Percentiles rank a stretch among this genome's conserved stretches.
phyloP scores from a whole-genome alignment of 1,140 invertebrate species.

The Reticulitermes speratus region DNA sequence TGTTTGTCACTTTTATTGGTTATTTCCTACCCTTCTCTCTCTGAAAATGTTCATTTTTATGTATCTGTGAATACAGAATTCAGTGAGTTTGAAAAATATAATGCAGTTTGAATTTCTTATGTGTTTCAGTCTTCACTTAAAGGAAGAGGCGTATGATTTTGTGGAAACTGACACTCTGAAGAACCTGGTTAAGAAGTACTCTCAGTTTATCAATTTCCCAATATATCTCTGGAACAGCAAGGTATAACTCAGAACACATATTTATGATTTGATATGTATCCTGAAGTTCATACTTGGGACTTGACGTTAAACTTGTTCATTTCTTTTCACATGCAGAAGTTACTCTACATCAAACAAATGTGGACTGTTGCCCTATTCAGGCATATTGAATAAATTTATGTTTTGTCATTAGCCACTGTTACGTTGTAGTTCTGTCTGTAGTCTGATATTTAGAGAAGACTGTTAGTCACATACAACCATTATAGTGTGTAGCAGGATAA shows the following conservation, averaged over 20 bases:
- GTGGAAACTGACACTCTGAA: conserved; percentile 89
- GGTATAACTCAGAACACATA: conserved; percentile 41
- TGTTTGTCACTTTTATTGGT: no score
- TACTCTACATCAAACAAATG: neutral
- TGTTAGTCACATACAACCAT: no score
- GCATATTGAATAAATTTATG: no score
- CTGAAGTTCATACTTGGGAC: neutral
- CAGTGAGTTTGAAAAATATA: no score
- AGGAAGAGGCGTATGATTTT: conserved; percentile 96
- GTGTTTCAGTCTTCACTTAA: conserved; percentile 77
- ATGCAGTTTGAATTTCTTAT: neutral
- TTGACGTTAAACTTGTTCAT: neutral
- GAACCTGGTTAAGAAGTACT: conserved; percentile 94
- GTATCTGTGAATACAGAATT: no score
- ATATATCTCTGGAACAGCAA: conserved; percentile 96
- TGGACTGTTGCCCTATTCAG: no score
- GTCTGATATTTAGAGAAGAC: no score
- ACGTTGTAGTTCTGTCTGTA: no score
- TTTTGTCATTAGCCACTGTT: no score
- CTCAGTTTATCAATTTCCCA: conserved; percentile 99
- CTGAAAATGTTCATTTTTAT: no score
- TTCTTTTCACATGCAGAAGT: neutral
- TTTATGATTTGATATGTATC: neutral
- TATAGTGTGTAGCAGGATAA: no score
- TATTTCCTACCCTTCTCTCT: no score